Base-by-base conservation (phyloP, 2,113 vertebrate genomes). In the Scomber scombrus region DNA sequence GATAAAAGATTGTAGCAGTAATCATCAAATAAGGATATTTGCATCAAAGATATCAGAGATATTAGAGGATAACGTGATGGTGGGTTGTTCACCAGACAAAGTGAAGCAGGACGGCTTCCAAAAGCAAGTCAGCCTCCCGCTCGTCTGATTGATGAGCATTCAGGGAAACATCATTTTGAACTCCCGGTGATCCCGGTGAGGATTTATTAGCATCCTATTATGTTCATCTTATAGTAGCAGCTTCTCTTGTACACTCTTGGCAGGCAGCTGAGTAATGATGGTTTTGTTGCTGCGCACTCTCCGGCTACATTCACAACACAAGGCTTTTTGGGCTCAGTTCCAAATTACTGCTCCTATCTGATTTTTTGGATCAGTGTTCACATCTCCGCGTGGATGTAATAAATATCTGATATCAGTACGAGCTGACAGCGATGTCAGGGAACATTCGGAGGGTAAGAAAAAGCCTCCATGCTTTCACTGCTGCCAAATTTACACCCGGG, bases 151-250 rank as follows among this genome's bases (percentile, higher is more conserved):
- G 89, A 90, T 81, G 82, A 78, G 73, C 82, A 71, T 86, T 87
- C 80, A 85, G 84, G 82, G 82, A 90, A 87, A 78, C 86, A 86
- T 86, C 63, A 60, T 63, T 70, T 66, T 84, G 66, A 91, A 70
- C 80, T 74, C 26, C 56, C 15, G 3, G 31, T 86, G 85, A 75
- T 86, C 84, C 79, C 81, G 55, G n/a, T 40, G 86, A 80, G 91
- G 81, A 86, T 92, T 90, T 86, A 88, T 88, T 79, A 86, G 86
- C 82, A 71, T 86, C 69, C 87, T 75, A 85, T 86, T 86, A 87
- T 88, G 88, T 81, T 83, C 64, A 18, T 79, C 89, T 82, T 58
- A 81, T 63, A 83, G 69, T 65, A 75, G 81, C 81, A 78, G 87
- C 77, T 85, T 83, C 64, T 46, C 55, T 80, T 63, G 63, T 83